Conservation (phyloP, 37 sponge, comb jelly and placozoan genomes). For the Spongilla lacustris region DNA sequence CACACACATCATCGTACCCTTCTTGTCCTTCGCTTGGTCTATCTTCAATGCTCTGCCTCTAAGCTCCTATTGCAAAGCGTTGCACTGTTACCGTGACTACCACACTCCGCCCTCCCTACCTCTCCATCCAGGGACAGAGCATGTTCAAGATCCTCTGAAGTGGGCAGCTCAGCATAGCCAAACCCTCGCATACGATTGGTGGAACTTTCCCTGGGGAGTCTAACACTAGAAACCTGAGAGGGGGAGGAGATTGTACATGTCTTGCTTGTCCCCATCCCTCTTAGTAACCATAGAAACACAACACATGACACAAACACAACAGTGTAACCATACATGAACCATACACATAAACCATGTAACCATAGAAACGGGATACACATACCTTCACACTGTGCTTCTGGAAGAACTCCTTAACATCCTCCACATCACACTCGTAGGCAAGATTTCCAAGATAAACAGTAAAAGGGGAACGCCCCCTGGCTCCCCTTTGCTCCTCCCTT, state of each 20-base stretch:
- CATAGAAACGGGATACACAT: no score
- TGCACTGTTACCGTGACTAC: neutral
- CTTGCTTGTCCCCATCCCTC: no score
- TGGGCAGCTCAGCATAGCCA: slow-evolving; percentile 93
- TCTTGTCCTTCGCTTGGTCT: neutral
- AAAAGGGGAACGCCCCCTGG: slow-evolving; percentile 70
- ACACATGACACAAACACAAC: neutral
- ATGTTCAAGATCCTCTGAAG: slow-evolving; percentile 56
- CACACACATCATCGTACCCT: no score
- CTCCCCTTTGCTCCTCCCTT: neutral
- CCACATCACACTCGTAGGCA: slow-evolving; percentile 86
- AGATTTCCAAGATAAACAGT: slow-evolving; percentile 94
- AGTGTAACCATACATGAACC: no score
- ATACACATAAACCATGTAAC: neutral
- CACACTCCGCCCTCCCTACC: slow-evolving; percentile 23
- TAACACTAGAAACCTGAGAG: slow-evolving; percentile 57
- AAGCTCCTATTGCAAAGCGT: neutral
- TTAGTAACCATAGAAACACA: neutral
- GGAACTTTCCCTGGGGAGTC: slow-evolving; percentile 79
- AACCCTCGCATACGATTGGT: slow-evolving; percentile 86
- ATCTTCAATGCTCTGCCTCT: neutral
- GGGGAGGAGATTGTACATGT: neutral
- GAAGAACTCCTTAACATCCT: slow-evolving; percentile 77
- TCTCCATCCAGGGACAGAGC: slow-evolving; percentile 77
- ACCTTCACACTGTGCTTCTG: slow-evolving; percentile 54